These are phyloP conservation scores for Ochotona princeps DNA, from an alignment of 2,113 vertebrate genomes.

Conservation along the genomic window DNA sequence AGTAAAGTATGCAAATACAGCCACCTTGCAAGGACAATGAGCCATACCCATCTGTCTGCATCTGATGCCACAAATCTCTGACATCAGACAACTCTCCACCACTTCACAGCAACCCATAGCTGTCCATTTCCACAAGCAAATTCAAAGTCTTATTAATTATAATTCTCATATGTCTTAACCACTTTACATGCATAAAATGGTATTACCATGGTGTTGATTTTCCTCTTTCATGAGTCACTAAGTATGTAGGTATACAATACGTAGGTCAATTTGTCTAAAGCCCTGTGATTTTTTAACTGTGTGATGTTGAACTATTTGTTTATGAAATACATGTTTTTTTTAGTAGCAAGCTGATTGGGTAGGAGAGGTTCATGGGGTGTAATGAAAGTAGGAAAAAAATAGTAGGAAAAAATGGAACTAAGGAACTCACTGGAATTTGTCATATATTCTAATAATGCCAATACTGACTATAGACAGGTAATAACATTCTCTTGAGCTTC, in stretches of 20 bases:
- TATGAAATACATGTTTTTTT: no score
- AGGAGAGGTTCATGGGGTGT: neutral
- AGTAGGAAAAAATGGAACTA: neutral
- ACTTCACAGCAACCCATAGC: neutral
- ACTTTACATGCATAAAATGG: neutral
- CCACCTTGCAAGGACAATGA: fast-evolving
- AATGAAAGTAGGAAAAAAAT: neutral
- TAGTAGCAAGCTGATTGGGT: neutral
- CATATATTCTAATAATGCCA: no score
- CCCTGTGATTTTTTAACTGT: neutral
- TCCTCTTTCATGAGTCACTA: neutral
- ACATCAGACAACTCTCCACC: neutral
- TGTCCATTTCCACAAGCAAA: neutral
- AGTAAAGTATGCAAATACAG: fast-evolving
- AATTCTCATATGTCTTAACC: neutral
- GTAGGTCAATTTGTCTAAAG: neutral
- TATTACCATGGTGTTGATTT: neutral
- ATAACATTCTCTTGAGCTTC: neutral
- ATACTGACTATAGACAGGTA: neutral
- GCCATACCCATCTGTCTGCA: fast-evolving
- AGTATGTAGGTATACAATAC: no score
- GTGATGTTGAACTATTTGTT: no score
- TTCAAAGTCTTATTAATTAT: no score
- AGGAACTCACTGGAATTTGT: neutral
- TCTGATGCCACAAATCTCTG: neutral